phyloP scores from a whole-genome alignment of 2,113 vertebrate species.

The Piprites chloris region DNA sequence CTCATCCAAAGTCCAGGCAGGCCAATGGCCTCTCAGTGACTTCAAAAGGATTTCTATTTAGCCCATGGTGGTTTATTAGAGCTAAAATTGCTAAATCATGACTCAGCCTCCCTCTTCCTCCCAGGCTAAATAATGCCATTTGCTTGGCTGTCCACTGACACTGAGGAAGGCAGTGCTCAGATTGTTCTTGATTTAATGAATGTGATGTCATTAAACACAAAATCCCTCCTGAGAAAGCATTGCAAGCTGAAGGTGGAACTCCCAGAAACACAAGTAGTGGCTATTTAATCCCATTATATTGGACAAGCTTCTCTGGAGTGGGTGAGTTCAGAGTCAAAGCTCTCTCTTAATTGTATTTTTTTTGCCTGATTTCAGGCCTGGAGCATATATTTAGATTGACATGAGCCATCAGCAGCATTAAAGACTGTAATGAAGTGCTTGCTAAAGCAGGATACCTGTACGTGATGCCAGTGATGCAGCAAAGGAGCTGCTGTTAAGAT shows the following conservation, averaged over 20 bases:
- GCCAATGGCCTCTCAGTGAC: not conserved
- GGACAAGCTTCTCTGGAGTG: not conserved
- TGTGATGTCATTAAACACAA: not conserved
- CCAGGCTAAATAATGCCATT: too few species aligned
- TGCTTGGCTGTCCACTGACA: not conserved
- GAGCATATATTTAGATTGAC: not conserved
- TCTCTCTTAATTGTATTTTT: not conserved
- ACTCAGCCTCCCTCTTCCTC: not conserved
- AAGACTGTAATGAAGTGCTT: rapidly evolving
- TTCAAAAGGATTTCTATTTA: not conserved
- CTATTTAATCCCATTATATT: not conserved
- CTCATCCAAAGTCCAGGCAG: not conserved
- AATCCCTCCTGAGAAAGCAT: not conserved
- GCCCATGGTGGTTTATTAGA: not conserved
- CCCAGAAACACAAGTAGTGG: not conserved
- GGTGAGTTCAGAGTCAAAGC: not conserved
- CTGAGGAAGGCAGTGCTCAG: not conserved
- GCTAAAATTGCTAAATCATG: not conserved
- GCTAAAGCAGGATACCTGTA: not conserved
- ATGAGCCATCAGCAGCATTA: not conserved
- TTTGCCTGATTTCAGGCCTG: not conserved
- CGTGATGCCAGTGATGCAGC: not conserved
- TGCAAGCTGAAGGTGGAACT: not conserved
- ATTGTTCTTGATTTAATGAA: not conserved
- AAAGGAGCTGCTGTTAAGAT: not conserved